These are phyloP conservation scores for Arremon aurantiirostris DNA, from an alignment of 2,797 vertebrate genomes.

Conservation along the genomic window DNA sequence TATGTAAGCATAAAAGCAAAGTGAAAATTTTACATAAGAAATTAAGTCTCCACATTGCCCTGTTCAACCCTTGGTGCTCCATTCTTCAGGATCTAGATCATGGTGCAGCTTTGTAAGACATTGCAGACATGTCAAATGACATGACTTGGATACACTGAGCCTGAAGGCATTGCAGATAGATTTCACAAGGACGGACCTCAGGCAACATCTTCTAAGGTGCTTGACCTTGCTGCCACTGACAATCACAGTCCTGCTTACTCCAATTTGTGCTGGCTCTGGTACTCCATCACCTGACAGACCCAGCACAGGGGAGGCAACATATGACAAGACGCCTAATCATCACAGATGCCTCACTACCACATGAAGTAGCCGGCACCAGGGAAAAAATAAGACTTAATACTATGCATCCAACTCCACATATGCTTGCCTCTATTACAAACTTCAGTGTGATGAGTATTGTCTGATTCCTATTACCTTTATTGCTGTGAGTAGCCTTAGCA, in stretches of 20 bases:
- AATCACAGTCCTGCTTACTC: not conserved
- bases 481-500: not conserved
- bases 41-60: not conserved
- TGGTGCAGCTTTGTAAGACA: fast-evolving
- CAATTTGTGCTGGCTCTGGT: not conserved
- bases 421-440: fast-evolving
- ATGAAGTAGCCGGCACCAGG: not conserved
- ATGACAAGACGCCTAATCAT: not conserved
- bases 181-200: not conserved
- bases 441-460: not conserved
- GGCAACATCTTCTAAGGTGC: not conserved
- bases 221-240: not conserved
- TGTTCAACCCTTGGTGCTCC: not conserved
- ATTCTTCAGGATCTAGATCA: not conserved
- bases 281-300: not conserved
- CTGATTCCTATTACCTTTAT: not conserved
- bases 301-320: not conserved
- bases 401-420: not conserved
- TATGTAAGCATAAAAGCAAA: not conserved
- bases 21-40: not conserved
- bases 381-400: not conserved
- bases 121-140: fast-evolving
- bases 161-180: not conserved
- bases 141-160: not conserved
- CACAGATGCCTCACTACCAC: not conserved